Conservation (phyloP, 2,113 vertebrate species). For the Anhinga rufa region DNA sequence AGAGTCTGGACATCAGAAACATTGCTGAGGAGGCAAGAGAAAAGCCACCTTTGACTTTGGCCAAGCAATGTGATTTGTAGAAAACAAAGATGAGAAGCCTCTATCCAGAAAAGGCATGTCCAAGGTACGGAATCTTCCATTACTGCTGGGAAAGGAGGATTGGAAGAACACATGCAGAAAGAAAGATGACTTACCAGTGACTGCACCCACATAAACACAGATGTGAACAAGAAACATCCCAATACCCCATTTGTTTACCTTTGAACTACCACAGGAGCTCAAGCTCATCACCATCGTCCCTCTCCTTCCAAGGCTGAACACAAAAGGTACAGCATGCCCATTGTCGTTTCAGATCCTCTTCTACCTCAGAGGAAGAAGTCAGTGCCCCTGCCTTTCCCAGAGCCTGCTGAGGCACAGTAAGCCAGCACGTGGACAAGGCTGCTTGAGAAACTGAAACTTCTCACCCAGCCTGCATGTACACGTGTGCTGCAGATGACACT, state of each 20-base stretch:
- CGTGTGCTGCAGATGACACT: rapidly evolving
- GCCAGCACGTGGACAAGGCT: rapidly evolving
- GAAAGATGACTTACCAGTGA: not conserved
- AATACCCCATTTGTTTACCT: not conserved
- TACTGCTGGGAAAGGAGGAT: not conserved
- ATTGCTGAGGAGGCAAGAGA: not conserved
- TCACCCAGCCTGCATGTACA: not conserved
- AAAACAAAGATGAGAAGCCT: not conserved
- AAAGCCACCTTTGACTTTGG: not conserved
- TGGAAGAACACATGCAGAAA: not conserved
- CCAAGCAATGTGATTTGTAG: not conserved
- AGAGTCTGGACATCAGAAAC: not conserved
- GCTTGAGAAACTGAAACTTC: not conserved
- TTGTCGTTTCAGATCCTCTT: not conserved
- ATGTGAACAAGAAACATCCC: not conserved
- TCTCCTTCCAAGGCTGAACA: not conserved
- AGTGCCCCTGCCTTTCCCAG: not conserved
- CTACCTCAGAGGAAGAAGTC: not conserved
- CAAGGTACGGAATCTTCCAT: not conserved
- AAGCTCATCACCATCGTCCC: not conserved
- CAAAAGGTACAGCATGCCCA: too few relatives aligned
- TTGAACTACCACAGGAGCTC: not conserved
- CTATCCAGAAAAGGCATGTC: not conserved
- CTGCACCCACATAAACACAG: not conserved
- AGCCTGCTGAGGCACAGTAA: not conserved